phyloP scores from a whole-genome alignment of 2,797 vertebrate genomes.

The Dipus sagitta region DNA sequence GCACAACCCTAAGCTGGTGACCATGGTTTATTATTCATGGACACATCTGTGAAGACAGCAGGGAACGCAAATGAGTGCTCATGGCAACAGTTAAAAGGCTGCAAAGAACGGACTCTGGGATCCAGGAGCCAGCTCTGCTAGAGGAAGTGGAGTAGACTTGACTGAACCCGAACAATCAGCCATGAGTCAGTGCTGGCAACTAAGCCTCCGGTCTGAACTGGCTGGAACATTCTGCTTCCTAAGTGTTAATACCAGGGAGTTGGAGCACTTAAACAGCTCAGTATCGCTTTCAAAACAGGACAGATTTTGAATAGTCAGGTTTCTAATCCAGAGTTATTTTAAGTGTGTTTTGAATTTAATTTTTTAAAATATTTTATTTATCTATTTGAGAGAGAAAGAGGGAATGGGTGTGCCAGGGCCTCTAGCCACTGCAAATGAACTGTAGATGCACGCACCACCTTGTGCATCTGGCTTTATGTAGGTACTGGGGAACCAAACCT shows the following conservation, averaged over 20 bases:
- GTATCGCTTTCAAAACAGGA: slow-evolving; percentile 92
- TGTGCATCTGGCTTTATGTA: too few relatives aligned
- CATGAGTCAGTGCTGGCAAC: slow-evolving; percentile 97
- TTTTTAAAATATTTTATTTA: too few relatives aligned
- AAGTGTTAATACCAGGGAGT: slow-evolving; percentile 92
- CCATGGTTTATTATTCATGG: too few relatives aligned
- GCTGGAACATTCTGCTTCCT: slow-evolving; percentile 89
- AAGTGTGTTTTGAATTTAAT: slow-evolving; percentile 84
- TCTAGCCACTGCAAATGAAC: too few relatives aligned
- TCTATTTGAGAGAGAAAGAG: too few relatives aligned
- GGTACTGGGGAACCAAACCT: too few relatives aligned
- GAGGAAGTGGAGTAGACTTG: slow-evolving; percentile 97
- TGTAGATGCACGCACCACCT: too few relatives aligned
- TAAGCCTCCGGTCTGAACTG: slow-evolving; percentile 89
- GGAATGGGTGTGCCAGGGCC: too few relatives aligned
- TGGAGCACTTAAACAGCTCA: slow-evolving; percentile 92
- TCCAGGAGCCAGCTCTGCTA: slow-evolving; percentile 90
- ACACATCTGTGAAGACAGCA: too few relatives aligned
- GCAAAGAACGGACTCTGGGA: slow-evolving; percentile 96
- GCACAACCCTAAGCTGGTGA: too few relatives aligned
- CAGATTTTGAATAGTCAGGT: slow-evolving; percentile 95
- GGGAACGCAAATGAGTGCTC: too few relatives aligned
- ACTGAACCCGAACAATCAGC: slow-evolving; percentile 95
- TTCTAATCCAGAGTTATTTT: slow-evolving; percentile 94
- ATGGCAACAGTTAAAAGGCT: slow-evolving; percentile 94